Base-by-base conservation (phyloP, 2,888 invertebrate genomes). In the Pheosia tremula region DNA sequence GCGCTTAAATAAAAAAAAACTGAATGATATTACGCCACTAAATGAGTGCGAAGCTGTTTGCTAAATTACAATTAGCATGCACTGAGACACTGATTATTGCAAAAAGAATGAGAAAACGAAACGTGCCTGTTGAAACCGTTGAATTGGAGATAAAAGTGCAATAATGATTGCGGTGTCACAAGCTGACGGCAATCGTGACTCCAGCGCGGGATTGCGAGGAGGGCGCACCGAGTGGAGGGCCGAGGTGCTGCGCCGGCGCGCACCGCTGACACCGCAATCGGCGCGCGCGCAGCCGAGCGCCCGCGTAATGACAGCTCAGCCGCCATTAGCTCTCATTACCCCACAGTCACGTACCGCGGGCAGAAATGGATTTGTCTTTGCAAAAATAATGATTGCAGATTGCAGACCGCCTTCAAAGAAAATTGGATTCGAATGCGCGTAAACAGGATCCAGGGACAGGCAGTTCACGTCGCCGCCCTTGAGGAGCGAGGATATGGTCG, bases 351-450 rank as follows among this genome's bases (percentile, higher is more conserved):
- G 93, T 93, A 92, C 87, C 83, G 84, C 87, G 77, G 81, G 85
- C 88, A 87, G 89, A 90, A 92, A 92, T 91, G 91, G 93, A 93
- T 92, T 92, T 93, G 92, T 93, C 93, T 93, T 90, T 92, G 91
- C 91, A 87, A 90, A 90, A 91, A 91, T 92, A 91, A 93, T 91
- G 88, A 90, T 89, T 88, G 86, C 81, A 90, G 91, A 91, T 93
- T 92, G 90, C 90, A 87, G 90, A 85, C 89, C 90, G 88, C 91
- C 89, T 88, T 75, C 86, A 81, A 83, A 88, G 91, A 89, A 91
- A 91, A 91, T 92, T 91, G 91, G 89, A 90, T 90, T 88, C 87
- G 88, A 86, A 81, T 85, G 81, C 83, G 82, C 81, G 84, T 84
- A 89, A 91, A 91, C 88, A 87, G 88, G 89, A 86, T 86, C 77